Percentiles rank a stretch among this genome's conserved stretches.
These are phyloP conservation scores for Helogale parvula DNA, from an alignment of 2,113 vertebrate species.

Conservation along the genomic window DNA sequence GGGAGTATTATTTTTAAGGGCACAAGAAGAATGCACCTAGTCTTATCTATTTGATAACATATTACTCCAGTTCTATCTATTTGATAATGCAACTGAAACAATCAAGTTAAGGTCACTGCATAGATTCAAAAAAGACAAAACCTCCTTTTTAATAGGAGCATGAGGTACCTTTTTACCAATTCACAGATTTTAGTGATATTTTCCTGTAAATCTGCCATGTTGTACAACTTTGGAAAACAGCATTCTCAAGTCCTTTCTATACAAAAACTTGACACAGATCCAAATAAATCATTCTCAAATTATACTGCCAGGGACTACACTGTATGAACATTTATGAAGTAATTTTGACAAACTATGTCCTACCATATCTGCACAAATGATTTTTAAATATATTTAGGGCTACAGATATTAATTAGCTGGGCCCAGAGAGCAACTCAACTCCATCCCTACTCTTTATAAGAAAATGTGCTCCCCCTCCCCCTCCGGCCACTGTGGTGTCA, in stretches of 20 bases:
- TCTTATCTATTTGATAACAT: not conserved
- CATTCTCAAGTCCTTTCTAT: not conserved
- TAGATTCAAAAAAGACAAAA: not conserved
- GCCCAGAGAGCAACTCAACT: conserved; percentile 15
- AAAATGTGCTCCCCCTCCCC: not conserved
- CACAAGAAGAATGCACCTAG: not conserved
- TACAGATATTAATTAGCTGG: not conserved
- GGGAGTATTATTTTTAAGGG: not conserved
- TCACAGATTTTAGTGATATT: conserved; percentile 29
- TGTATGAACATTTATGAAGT: not conserved
- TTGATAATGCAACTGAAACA: not conserved
- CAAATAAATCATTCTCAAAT: not conserved
- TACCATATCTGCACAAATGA: not conserved
- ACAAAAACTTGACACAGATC: not conserved
- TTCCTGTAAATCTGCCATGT: not conserved
- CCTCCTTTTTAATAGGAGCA: not conserved
- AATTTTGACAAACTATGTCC: not conserved
- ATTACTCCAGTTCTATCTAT: not conserved
- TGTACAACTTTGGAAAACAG: not conserved
- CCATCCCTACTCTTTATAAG: not conserved
- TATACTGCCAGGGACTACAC: not conserved
- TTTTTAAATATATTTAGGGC: conserved; percentile 6
- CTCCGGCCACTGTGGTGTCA: not conserved
- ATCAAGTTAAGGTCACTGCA: not conserved
- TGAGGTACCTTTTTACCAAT: not conserved